phyloP scores from a whole-genome alignment of 92 coral and sea anemone genomes.

The Zoanthus sociatus region DNA sequence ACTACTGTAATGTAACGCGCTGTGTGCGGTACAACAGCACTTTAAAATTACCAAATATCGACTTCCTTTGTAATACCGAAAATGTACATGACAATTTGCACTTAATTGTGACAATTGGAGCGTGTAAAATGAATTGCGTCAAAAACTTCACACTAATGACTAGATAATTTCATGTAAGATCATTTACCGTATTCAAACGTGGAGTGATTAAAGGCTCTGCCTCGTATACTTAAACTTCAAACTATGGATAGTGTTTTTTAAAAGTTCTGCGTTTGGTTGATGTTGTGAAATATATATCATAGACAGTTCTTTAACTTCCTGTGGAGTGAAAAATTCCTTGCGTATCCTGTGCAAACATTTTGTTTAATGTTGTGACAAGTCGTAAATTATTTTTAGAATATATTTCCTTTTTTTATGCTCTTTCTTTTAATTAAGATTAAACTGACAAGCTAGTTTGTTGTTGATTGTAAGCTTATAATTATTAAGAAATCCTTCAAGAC shows the following conservation, averaged over 20 bases:
- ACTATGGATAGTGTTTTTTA: neutral
- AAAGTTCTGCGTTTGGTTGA: neutral
- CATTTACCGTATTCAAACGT: conserved; percentile 14
- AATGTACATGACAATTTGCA: conserved; percentile 27
- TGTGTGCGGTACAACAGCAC: neutral
- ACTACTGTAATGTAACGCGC: neutral
- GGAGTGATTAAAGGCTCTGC: neutral
- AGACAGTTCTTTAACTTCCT: conserved; percentile 5
- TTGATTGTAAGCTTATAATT: no score
- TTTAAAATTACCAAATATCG: neutral
- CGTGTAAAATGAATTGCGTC: conserved; percentile 16
- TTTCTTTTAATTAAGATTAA: no score
- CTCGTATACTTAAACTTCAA: neutral
- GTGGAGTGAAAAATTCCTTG: neutral
- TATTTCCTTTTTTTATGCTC: no score
- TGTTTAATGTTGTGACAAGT: no score
- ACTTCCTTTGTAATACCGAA: neutral
- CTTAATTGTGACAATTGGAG: conserved; percentile 14
- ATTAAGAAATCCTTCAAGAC: no score
- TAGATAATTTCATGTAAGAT: conserved; percentile 10
- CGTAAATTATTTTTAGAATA: no score
- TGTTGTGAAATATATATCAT: neutral
- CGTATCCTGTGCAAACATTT: conserved; percentile 6
- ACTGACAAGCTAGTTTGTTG: no score
- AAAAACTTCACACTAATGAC: conserved; percentile 13